Base-by-base conservation (phyloP, 2,113 vertebrate genomes). In the Cygnus atratus region DNA sequence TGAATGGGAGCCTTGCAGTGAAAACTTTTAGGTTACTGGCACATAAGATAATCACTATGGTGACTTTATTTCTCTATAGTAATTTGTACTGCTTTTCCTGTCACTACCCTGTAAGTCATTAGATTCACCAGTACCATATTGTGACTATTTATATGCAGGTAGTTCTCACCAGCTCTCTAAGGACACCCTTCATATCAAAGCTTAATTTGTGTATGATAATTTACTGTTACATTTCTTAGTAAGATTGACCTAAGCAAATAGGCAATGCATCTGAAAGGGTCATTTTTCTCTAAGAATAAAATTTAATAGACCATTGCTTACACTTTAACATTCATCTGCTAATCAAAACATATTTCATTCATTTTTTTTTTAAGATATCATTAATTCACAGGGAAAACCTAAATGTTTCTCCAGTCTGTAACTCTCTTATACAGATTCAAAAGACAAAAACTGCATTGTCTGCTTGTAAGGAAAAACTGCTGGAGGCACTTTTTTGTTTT, bases 361-460 rank as follows among this genome's bases (percentile, higher is more conserved):
- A 35, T 92, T 63, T 90, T 95, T 95, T n/a, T 91, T 93, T 96
- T 97, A 96, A 91, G 87, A 50, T 78, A 81, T 57, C 59, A 82
- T 88, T 92, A 95, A 95, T 89, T 95, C 78, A 91, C 81, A 90
- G 59, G 81, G 75, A 66, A 94, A 96, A 87, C 63, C 68, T 87
- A 75, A 52, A 91, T 75, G 65, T 80, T 92, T 87, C 77, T 89
- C 29, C 76, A 83, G 82, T n/a, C 88, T 91, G 75, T 82, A 83
- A 88, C 73, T 91, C 57, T 79, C 73, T 87, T 79, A 80, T 8
- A 14, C 50, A 94, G 87, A 90, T 84, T 77, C 68, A 75, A 84
- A 94, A 93, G 92, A 97, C 93, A 97, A 95, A 93, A 95, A 89
- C 85, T 83, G 57, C 61, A 74, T 86, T 97, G 90, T 94, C 87